phyloP scores from a whole-genome alignment of 2,113 vertebrate genomes.

The Perccottus glenii region DNA sequence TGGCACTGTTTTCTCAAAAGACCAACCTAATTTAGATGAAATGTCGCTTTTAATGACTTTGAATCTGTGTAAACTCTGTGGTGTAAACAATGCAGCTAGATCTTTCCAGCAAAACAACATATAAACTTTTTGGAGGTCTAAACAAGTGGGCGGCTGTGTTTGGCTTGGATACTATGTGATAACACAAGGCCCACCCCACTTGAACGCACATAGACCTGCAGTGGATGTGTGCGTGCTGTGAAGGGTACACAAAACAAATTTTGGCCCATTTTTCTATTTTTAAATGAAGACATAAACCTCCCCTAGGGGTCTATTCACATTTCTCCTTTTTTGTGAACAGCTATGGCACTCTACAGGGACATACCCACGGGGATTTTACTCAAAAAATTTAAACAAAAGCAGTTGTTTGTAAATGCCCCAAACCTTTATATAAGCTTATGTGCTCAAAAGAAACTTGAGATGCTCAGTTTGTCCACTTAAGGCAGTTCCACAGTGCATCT shows the following conservation, averaged over 20 bases:
- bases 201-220: slow-evolving; percentile 58
- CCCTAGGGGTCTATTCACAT: too few species aligned
- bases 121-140: slow-evolving; percentile 52
- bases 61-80: slow-evolving; percentile 64
- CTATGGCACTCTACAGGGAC: too few species aligned
- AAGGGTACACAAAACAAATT: slow-evolving; percentile 2
- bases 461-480: too few species aligned
- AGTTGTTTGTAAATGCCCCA: too few species aligned
- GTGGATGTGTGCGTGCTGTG: background rate
- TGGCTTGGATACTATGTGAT: slow-evolving; percentile 66
- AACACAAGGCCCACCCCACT: slow-evolving; percentile 54
- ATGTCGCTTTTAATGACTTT: slow-evolving; percentile 67
- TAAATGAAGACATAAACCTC: too few species aligned
- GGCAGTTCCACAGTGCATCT: too few species aligned
- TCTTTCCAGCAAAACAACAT: slow-evolving; percentile 64
- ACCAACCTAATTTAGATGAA: slow-evolving; percentile 58
- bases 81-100: slow-evolving; percentile 71
- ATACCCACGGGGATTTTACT: too few species aligned
- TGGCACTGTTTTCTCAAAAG: slow-evolving; percentile 59
- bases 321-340: too few species aligned
- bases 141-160: slow-evolving; percentile 67
- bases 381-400: too few species aligned
- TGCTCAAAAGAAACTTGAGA: too few species aligned
- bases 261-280: too few species aligned
- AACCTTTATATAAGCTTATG: too few species aligned